A percentile compares a stretch with the other conserved stretches of the same genome.
Conservation (phyloP, 2,888 invertebrate species). For the Orchestes rusci region DNA sequence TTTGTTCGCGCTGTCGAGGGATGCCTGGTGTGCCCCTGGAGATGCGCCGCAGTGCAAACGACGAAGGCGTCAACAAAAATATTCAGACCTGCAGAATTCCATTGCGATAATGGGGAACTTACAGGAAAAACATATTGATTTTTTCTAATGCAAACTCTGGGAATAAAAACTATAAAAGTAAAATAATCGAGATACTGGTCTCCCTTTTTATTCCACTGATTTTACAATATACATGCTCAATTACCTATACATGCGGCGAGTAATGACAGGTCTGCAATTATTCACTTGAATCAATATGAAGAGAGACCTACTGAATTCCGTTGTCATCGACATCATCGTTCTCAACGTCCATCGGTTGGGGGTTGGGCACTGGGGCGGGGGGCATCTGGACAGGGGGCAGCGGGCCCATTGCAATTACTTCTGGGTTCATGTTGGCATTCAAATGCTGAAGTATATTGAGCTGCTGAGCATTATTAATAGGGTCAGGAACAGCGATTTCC, state of each 20-base stretch:
- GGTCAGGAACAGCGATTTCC: conserved; percentile 35
- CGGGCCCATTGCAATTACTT: conserved; percentile 31
- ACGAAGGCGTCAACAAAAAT: conserved; percentile 3
- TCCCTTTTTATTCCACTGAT: too few species aligned
- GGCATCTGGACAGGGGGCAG: conserved; percentile 11
- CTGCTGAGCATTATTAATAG: conserved; percentile 40
- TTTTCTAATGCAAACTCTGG: neutral
- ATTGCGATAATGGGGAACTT: too few species aligned
- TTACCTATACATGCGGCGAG: too few species aligned
- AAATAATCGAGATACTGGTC: neutral
- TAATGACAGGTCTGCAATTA: too few species aligned
- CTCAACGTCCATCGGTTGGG: conserved; percentile 32
- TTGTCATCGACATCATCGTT: conserved; percentile 25
- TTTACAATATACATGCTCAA: too few species aligned
- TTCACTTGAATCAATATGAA: too few species aligned
- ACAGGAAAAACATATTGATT: neutral
- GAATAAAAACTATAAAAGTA: neutral
- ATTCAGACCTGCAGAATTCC: too few species aligned
- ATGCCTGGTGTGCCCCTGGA: conserved; percentile 14
- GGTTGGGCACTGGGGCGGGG: conserved; percentile 31
- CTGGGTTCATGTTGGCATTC: conserved; percentile 39
- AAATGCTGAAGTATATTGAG: conserved; percentile 42
- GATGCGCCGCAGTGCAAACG: conserved; percentile 19
- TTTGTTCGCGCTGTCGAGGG: conserved; percentile 13
- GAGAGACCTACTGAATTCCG: conserved; percentile 21